Percentiles rank a stretch among this genome's conserved stretches.
These are phyloP conservation scores for Saturnia pavonia DNA, from an alignment of 2,888 invertebrate genomes.

Conservation along the genomic window DNA sequence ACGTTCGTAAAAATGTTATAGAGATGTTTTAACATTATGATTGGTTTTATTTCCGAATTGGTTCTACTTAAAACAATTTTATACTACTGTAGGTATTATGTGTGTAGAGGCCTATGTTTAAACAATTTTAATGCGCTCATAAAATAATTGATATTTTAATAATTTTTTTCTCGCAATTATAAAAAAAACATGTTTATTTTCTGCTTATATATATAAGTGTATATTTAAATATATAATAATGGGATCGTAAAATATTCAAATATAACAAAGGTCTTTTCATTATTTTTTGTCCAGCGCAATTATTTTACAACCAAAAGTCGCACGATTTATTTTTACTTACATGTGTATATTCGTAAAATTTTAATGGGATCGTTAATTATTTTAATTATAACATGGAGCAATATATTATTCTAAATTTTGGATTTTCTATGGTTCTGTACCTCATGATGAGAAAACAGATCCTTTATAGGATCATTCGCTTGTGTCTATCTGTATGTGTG, in stretches of 20 bases:
- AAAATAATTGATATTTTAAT: background rate
- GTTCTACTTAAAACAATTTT: background rate
- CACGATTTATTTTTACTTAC: no score
- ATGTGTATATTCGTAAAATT: background rate
- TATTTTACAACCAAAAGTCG: no score
- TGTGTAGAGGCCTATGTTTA: background rate
- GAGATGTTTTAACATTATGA: background rate
- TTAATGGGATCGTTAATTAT: background rate
- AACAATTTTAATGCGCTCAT: background rate
- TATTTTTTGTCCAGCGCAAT: no score
- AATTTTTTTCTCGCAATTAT: no score
- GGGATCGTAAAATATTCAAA: no score
- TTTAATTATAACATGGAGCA: background rate
- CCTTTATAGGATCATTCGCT: no score
- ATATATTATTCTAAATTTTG: background rate
- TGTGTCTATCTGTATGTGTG: no score
- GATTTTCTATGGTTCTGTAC: background rate
- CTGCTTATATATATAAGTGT: no score
- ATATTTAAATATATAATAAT: no score
- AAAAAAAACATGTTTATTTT: no score
- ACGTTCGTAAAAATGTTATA: constrained; percentile 23
- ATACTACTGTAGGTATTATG: background rate
- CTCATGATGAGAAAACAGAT: no score
- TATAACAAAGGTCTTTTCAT: no score
- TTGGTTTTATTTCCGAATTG: constrained; percentile 4